Conservation (phyloP, 2,113 vertebrate species). For the Hippocampus barbouri region DNA sequence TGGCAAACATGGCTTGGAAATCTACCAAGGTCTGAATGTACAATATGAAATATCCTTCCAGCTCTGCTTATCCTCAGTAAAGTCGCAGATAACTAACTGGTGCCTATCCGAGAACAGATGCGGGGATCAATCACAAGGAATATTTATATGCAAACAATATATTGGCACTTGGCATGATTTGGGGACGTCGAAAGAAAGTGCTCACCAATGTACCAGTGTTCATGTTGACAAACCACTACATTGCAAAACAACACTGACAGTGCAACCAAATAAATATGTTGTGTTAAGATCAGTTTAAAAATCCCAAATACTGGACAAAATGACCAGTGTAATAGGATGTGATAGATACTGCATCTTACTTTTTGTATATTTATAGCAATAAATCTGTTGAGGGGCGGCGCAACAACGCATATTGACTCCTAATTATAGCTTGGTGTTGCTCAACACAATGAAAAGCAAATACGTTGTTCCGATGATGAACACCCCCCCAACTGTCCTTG, state of each 20-base stretch:
- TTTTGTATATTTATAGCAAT: background rate
- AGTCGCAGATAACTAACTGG: too few relatives aligned
- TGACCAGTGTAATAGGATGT: background rate
- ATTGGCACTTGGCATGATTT: too few relatives aligned
- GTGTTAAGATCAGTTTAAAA: background rate
- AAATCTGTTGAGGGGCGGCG: background rate
- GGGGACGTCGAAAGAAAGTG: too few relatives aligned
- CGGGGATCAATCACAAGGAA: too few relatives aligned
- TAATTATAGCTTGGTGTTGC: background rate
- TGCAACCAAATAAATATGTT: background rate
- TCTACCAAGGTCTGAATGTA: too few relatives aligned
- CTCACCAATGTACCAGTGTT: background rate
- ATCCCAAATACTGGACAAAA: background rate
- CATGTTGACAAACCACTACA: background rate
- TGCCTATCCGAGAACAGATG: too few relatives aligned
- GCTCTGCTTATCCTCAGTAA: too few relatives aligned
- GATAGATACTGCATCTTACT: background rate
- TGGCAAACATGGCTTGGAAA: too few relatives aligned
- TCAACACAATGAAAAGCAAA: slow-evolving; percentile 6
- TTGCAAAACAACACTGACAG: background rate
- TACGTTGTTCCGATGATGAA: slow-evolving; percentile 9
- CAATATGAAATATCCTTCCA: too few relatives aligned
- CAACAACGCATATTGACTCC: background rate
- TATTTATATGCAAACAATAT: too few relatives aligned
- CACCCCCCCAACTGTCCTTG: slow-evolving; percentile 18